Conservation (phyloP, 2,888 invertebrate species). For the Cephus spinipes region DNA sequence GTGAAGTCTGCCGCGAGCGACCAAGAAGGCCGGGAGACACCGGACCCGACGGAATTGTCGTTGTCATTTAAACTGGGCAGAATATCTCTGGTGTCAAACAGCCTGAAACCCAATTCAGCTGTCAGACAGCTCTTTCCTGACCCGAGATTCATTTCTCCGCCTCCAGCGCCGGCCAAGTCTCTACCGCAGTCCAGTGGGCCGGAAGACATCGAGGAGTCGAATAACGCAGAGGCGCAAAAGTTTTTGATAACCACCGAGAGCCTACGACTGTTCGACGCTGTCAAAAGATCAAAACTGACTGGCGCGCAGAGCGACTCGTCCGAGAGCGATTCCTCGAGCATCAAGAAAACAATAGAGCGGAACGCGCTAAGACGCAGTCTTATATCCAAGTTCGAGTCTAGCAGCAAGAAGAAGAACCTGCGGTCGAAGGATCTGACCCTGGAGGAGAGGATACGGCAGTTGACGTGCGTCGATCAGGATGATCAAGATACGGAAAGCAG, state of each 20-base stretch:
- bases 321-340: conserved; percentile 61
- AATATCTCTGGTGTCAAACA: conserved; percentile 70
- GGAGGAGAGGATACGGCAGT: conserved; percentile 85
- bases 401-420: conserved; percentile 70
- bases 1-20: conserved; percentile 16
- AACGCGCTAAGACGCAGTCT: conserved; percentile 85
- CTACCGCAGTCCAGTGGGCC: conserved; percentile 63
- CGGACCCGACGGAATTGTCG: conserved; percentile 68
- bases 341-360: conserved; percentile 82
- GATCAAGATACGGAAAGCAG: conserved; percentile 67
- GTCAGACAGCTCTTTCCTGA: conserved; percentile 86
- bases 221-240: conserved; percentile 63
- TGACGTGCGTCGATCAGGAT: conserved; percentile 85
- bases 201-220: conserved; percentile 57
- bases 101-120: conserved; percentile 80
- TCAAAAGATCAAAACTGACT: conserved; percentile 70
- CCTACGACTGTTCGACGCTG: conserved; percentile 77
- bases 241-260: conserved; percentile 81
- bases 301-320: conserved; percentile 60
- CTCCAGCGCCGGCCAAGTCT: conserved; percentile 68
- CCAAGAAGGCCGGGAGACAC: conserved; percentile 30
- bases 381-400: conserved; percentile 74
- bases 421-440: conserved; percentile 79
- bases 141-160: conserved; percentile 71
- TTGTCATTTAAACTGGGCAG: conserved; percentile 72